Evolutionary conservation across 1,140 invertebrate genomes (phyloP), one percentile per base, ranked within the genome.

Genomic region (Drosophila lacertosa): DNA sequence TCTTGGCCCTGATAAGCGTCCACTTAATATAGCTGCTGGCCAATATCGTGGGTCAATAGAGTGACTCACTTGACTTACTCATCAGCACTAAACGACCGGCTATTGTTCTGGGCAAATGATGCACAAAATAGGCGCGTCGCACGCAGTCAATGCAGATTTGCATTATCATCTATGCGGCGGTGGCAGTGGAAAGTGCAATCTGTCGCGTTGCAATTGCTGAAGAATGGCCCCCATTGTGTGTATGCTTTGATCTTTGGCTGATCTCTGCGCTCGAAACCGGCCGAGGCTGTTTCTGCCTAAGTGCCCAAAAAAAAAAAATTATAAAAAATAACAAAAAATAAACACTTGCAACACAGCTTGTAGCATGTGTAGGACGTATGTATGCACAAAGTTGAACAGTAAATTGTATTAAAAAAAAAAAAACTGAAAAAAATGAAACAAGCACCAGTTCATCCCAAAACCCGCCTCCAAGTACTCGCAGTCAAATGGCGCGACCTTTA

Each of bases 401-500:
- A 69, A 84, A 84, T 74, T 84, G 67, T 33, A 74, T 76, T 72
- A 72, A 78, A 81, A 72, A 55, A 35, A 9, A 11, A 35, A 35
- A n/a, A n/a, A n/a, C n/a, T n/a, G n/a, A n/a, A n/a, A n/a, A n/a
- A n/a, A n/a, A n/a, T n/a, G n/a, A n/a, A n/a, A n/a, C n/a, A n/a
- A n/a, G n/a, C n/a, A n/a, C n/a, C n/a, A n/a, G n/a, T n/a, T n/a
- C n/a, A n/a, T n/a, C n/a, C n/a, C n/a, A n/a, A n/a, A n/a, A n/a
- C 18, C 26, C 18, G 15, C 40, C n/a, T 22, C 22, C 9, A 33
- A 59, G 53, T 32, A 24, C 32, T 57, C 57, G 13, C 26, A 37
- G 82, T 88, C 83, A 88, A 88, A 88, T 82, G 82, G 82, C 86
- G 68, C 86, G 86, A 89, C 86, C 86, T 89, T 89, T 89, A 89